Conservation (phyloP, 37 sponge, comb jelly and placozoan genomes). For the Agelas oroides region DNA sequence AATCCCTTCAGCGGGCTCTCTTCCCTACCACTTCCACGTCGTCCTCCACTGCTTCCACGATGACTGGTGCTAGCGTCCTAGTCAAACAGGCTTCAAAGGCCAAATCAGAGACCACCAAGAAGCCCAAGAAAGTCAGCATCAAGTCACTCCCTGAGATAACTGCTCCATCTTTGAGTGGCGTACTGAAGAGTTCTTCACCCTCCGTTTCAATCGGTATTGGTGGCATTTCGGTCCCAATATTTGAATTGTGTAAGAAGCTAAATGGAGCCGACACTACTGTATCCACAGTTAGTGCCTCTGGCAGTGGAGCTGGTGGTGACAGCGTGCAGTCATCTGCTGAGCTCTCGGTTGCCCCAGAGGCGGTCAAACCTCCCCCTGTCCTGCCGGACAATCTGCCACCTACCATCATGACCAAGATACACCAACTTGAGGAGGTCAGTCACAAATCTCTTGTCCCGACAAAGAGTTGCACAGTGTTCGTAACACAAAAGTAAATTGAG, state of each 20-base stretch:
- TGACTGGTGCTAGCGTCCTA: no score
- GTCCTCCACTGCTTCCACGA: neutral
- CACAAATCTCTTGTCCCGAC: no score
- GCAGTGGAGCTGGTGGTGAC: neutral
- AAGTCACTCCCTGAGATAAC: neutral
- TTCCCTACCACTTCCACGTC: neutral
- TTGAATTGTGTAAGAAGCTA: no score
- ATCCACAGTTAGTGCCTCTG: no score
- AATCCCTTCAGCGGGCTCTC: neutral
- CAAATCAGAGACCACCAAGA: neutral
- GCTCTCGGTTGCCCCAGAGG: neutral
- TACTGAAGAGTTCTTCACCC: no score
- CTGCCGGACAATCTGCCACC: conserved; percentile 47
- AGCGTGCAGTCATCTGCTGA: neutral
- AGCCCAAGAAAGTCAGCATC: neutral
- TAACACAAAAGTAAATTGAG: no score
- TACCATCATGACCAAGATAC: conserved; percentile 9
- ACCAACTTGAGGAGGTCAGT: conserved; percentile 39
- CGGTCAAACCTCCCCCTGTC: conserved; percentile 36
- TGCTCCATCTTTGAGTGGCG: neutral
- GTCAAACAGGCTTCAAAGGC: no score
- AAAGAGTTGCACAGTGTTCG: no score
- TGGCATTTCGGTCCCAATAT: neutral
- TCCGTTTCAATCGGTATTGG: neutral
- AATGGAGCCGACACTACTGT: no score